Base-by-base conservation (phyloP, 2,888 invertebrate species). In the Branchipolynoe longqiensis region DNA sequence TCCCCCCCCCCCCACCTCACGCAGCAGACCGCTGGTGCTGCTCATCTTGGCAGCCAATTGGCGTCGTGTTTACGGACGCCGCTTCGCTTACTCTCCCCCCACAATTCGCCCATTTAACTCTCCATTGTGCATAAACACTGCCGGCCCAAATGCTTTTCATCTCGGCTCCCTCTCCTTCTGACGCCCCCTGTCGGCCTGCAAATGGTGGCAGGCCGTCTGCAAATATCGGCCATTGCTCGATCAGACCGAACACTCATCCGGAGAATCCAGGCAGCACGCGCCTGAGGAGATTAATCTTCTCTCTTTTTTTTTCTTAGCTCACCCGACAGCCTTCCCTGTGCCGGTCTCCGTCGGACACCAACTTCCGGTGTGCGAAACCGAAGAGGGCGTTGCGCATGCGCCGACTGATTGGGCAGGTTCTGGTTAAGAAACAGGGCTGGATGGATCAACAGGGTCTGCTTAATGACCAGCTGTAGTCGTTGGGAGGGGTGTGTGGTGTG, bases 101-200 rank as follows among this genome's bases (percentile, higher is more conserved):
- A 78, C 78, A 78, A 78, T 25, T 41, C n/a, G 1, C 31, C 78
- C 78, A 78, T 78, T 78, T 78, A 78, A 48, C 3, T 48, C 48
- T 48, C 78, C 48, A 78, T 78, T 78, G 78, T 78, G 78, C 78
- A 78, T 78, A 78, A 78, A 78, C 78, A 78, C 48, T 78, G 78
- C 48, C 6, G 18, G n/a, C 78, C 28, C n/a, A 78, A 78, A 78
- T 78, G 48, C 78, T 54, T 78, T 78, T 78, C 78, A 78, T 48
- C 78, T 78, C 28, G 78, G 48, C 48, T 78, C 78, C 48, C 48
- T 78, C 78, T 78, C 78, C 41, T 78, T 78, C 48, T 78, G n/a
- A 41, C 78, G 48, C 48, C 28, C 33, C 78, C 54, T 78, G 41
- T 78, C 78, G 41, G 41, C 78, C 48, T 25, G 28, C 54, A 78